These are phyloP conservation scores for Calephelis virginiensis DNA, from an alignment of 1,140 invertebrate species.

Conservation along the genomic window DNA sequence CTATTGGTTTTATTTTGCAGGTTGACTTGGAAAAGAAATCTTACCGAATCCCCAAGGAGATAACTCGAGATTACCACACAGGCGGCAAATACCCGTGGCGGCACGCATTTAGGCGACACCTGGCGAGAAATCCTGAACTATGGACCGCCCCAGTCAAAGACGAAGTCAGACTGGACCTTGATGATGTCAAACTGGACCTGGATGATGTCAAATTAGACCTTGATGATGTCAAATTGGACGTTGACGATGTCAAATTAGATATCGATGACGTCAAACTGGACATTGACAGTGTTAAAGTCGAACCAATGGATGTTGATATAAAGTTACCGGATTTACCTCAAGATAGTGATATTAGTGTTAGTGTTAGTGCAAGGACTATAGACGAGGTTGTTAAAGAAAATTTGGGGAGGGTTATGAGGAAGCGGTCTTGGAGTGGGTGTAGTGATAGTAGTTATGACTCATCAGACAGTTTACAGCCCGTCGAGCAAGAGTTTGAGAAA, in stretches of 20 bases:
- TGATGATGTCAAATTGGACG: constrained; percentile 42
- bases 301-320: constrained; percentile 36
- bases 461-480: constrained; percentile 59
- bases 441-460: constrained; percentile 59
- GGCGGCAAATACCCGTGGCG: constrained; percentile 64
- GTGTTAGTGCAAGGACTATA: constrained; percentile 61
- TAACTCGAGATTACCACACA: constrained; percentile 58
- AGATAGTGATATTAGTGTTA: constrained; percentile 49
- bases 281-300: constrained; percentile 46
- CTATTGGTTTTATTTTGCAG: constrained; percentile 33
- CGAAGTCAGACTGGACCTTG: constrained; percentile 29
- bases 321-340: constrained; percentile 39
- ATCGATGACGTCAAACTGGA: constrained; percentile 40
- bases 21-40: constrained; percentile 57
- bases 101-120: constrained; percentile 59
- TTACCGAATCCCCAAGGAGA: constrained; percentile 56
- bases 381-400: constrained; percentile 49
- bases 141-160: constrained; percentile 41
- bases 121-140: constrained; percentile 46
- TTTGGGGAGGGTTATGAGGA: constrained; percentile 47
- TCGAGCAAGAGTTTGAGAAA: constrained; percentile 62
- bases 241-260: constrained; percentile 45
- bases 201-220: constrained; percentile 42
- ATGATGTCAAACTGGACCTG: constrained; percentile 41
- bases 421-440: constrained; percentile 50